phyloP scores from a whole-genome alignment of 37 sponge, comb jelly and placozoan species.

The Diacarnus erythraeanus region DNA sequence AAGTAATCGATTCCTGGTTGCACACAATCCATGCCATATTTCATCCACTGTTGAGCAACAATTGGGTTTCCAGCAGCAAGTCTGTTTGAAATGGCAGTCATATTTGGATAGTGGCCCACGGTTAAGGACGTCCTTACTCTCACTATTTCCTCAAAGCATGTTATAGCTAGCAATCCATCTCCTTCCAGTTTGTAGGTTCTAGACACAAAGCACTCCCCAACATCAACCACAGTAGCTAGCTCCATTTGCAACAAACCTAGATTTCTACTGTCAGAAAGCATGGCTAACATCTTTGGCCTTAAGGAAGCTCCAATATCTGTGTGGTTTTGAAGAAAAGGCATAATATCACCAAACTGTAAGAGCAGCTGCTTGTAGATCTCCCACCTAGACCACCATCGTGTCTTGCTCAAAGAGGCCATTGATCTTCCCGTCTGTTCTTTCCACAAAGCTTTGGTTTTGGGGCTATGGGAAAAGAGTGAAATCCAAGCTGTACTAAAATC shows the following conservation, averaged over 20 bases:
- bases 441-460: no score
- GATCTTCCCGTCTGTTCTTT: no score
- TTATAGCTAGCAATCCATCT: conserved; percentile 33
- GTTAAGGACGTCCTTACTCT: no score
- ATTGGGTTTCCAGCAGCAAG: no score
- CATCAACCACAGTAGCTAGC: no score
- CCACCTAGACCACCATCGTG: conserved; percentile 64
- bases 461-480: conserved; percentile 49
- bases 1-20: no score
- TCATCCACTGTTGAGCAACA: no score
- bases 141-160: no score
- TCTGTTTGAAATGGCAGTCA: no score
- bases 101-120: no score
- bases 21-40: no score
- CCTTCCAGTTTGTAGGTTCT: conserved; percentile 43
- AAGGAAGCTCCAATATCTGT: conserved; percentile 34
- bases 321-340: conserved; percentile 42
- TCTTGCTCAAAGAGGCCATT: conserved; percentile 46
- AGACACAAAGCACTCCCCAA: conserved; percentile 48
- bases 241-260: conserved; percentile 33
- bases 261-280: conserved; percentile 14
- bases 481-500: conserved; percentile 34
- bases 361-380: conserved; percentile 41
- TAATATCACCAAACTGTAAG: conserved; percentile 66
- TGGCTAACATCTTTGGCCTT: conserved; percentile 44